Evolutionary conservation across 2,113 vertebrate species (phyloP), one percentile per base, ranked within the genome.

Genomic region (Telmatochromis sp.): DNA sequence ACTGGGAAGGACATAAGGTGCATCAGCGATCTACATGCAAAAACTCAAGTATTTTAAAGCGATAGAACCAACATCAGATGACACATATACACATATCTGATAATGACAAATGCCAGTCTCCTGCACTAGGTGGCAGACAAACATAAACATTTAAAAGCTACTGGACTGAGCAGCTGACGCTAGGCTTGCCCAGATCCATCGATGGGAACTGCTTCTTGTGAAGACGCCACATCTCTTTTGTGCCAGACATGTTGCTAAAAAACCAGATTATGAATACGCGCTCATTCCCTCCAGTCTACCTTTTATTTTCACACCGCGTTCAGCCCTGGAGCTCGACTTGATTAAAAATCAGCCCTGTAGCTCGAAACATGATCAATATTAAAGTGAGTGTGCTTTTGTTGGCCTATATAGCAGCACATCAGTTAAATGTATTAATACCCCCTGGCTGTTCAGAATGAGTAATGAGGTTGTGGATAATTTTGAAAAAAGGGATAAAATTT

Each of bases 61-160:
- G 14, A 73, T 45, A 73, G 68, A 73, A 73, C 21, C 40, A 17
- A 73, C 21, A 47, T 3, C 3, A 78, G 17, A 33, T 51, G 26
- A 78, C 42, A 51, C 45, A n/a, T 19, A 78, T 31, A 50, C 15
- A 78, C 1, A 51, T 31, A 50, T 78, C 45, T 50, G 26, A 78
- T 31, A 78, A 50, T 31, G 23, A 50, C 23, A 78, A 50, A 78
- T 78, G 2, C 73, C 50, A 11, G 10, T n/a, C 9, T 80, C 45
- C n/a, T 42, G 15, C 94, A 94, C 92, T 92, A 95, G 94, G 87
- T 94, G 94, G 93, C 92, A 94, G 88, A 89, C 87, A 92, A 89
- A 90, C 82, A 89, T 42, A 85, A 92, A 83, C 57, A 84, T 86
- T 86, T n/a, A 57, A 71, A 28, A 3, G 26, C 19, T 14, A 33